Evolutionary conservation across 2,113 vertebrate genomes (phyloP).

Genomic region (Festucalex cinctus): DNA sequence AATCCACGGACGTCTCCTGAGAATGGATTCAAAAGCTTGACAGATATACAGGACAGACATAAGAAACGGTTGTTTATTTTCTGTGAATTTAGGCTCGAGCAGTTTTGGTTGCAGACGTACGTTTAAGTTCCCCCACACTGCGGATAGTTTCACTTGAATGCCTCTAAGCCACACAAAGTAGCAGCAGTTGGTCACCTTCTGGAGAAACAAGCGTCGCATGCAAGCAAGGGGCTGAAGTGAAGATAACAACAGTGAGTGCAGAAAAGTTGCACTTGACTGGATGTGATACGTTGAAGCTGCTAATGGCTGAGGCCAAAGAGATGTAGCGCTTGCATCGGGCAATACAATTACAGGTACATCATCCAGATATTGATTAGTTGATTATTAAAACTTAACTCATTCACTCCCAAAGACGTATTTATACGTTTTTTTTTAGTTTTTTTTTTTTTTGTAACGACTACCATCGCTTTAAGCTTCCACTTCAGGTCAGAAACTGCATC

Average conservation of each 20-base stretch:
- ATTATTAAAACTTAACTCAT: no score
- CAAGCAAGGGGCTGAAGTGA: constrained; percentile 19
- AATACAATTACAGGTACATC: no score
- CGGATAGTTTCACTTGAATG: constrained; percentile 11
- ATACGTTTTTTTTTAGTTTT: no score
- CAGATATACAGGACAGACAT: background rate
- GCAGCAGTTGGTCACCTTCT: constrained; percentile 21
- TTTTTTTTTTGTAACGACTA: no score
- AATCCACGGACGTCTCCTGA: background rate
- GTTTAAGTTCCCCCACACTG: constrained; percentile 16
- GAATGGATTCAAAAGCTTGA: background rate
- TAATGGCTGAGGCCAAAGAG: no score
- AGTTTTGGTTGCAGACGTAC: constrained; percentile 13
- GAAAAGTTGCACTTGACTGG: constrained; percentile 35
- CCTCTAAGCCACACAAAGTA: constrained; percentile 31
- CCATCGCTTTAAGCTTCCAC: no score
- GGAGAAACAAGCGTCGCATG: constrained; percentile 24
- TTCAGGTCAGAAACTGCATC: no score
- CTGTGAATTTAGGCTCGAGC: constrained; percentile 8
- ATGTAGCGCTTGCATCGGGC: no score
- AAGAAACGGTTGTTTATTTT: constrained; percentile 4
- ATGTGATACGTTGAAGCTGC: no score
- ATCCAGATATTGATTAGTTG: no score
- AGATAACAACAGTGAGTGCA: constrained; percentile 19
- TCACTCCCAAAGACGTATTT: no score